Evolutionary conservation across 2,113 vertebrate species (phyloP).

Genomic region (Festucalex cinctus): DNA sequence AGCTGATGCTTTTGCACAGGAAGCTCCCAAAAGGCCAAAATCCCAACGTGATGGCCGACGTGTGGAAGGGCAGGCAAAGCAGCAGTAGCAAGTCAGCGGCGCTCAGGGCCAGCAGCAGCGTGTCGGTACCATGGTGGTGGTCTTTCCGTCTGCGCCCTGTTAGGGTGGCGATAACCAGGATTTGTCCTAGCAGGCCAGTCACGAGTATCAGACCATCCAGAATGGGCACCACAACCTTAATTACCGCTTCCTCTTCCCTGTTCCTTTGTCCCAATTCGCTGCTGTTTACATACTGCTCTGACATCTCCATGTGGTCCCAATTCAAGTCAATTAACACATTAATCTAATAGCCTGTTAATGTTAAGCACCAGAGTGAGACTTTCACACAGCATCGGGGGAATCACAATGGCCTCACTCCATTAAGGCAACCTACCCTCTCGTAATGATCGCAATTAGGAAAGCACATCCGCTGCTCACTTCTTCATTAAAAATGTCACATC

Average conservation of each 20-base stretch:
- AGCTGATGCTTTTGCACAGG: slow-evolving; percentile 73
- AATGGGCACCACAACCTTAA: slow-evolving; percentile 53
- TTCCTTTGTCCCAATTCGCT: slow-evolving; percentile 3
- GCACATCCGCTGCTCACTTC: slow-evolving; percentile 23
- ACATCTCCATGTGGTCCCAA: slow-evolving; percentile 28
- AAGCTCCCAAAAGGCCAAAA: slow-evolving; percentile 71
- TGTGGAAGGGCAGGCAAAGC: slow-evolving; percentile 74
- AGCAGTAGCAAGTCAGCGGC: slow-evolving; percentile 69
- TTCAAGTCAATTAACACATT: slow-evolving; percentile 12
- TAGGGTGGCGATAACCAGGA: slow-evolving; percentile 67
- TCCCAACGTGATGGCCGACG: slow-evolving; percentile 65
- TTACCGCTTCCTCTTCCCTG: slow-evolving; percentile 16
- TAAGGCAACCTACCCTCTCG: slow-evolving; percentile 19
- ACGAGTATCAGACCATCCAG: slow-evolving; percentile 69
- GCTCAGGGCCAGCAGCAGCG: slow-evolving; percentile 70
- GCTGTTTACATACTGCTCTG: slow-evolving; percentile 34
- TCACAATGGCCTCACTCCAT: slow-evolving; percentile 20
- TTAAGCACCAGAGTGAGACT: slow-evolving; percentile 17
- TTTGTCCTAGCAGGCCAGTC: slow-evolving; percentile 69
- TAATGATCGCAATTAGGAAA: slow-evolving; percentile 31
- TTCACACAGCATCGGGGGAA: slow-evolving; percentile 15
- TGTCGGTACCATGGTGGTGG: slow-evolving; percentile 63
- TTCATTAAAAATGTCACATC: slow-evolving; percentile 1
- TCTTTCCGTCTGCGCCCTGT: slow-evolving; percentile 48
- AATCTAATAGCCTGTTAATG: slow-evolving; percentile 22